Evolutionary conservation across 2,113 vertebrate species (phyloP).

Genomic region (Megaceryle torquata): DNA sequence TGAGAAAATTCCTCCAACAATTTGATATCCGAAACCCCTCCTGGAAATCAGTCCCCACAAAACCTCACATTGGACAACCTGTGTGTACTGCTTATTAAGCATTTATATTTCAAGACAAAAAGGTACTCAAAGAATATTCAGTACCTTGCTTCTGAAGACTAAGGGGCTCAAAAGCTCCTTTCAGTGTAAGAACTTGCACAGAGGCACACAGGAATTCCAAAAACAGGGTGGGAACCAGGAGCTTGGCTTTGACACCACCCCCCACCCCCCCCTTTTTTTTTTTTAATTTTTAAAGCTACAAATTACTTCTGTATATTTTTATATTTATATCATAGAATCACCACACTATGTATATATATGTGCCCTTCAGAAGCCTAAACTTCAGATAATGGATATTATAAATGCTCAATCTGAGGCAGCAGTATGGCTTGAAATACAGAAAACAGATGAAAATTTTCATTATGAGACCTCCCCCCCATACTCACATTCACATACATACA

Average conservation of each 20-base stretch:
- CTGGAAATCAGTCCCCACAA: neutral
- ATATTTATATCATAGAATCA: neutral
- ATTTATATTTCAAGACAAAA: neutral
- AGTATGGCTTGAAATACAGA: neutral
- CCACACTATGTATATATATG: neutral
- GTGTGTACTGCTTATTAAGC: neutral
- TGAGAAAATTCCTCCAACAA: neutral
- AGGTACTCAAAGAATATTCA: neutral
- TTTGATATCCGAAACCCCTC: neutral
- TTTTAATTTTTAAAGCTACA: neutral
- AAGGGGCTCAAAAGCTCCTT: neutral
- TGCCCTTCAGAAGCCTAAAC: neutral
- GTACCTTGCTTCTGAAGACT: neutral
- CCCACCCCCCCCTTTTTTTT: accelerated
- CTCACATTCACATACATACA: neutral
- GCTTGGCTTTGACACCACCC: neutral
- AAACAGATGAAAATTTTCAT: neutral
- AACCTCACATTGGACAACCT: neutral
- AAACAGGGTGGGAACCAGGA: neutral
- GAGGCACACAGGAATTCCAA: neutral
- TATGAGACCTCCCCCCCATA: neutral
- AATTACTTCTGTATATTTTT: neutral
- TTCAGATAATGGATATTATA: neutral
- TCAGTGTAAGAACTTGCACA: neutral
- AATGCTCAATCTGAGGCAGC: neutral